phyloP scores from a whole-genome alignment of 2,113 vertebrate species.

The Beaufortia kweichowensis region DNA sequence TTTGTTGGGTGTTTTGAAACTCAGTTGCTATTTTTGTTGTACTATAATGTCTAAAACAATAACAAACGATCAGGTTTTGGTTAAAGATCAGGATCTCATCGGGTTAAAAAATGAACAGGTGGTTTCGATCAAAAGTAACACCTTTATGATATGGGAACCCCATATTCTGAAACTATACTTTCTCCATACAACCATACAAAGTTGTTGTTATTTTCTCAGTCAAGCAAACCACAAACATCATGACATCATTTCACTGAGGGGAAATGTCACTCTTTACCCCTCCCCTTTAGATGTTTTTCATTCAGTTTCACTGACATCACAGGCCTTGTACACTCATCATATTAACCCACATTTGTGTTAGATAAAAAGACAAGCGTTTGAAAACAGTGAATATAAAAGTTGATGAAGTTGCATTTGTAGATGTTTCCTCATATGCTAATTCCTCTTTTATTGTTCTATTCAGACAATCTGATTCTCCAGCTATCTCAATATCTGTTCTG shows the following conservation, averaged over 20 bases:
- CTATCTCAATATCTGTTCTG: no score
- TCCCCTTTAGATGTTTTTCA: not conserved
- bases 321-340: not conserved
- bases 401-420: no score
- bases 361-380: no score
- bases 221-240: constrained; percentile 3
- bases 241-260: constrained; percentile 31
- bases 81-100: not conserved
- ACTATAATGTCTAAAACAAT: no score
- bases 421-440: no score
- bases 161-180: constrained; percentile 18
- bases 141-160: not conserved
- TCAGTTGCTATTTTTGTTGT: not conserved
- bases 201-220: not conserved
- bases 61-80: not conserved
- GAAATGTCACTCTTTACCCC: not conserved
- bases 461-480: no score
- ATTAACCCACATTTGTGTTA: no score
- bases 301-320: constrained; percentile 1
- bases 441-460: no score
- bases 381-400: no score
- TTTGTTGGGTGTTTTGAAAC: not conserved
- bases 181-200: constrained; percentile 6
- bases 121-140: constrained; percentile 33
- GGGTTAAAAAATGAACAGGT: not conserved